Base-by-base conservation (phyloP, 2,888 invertebrate genomes). In the Netelia virgata region DNA sequence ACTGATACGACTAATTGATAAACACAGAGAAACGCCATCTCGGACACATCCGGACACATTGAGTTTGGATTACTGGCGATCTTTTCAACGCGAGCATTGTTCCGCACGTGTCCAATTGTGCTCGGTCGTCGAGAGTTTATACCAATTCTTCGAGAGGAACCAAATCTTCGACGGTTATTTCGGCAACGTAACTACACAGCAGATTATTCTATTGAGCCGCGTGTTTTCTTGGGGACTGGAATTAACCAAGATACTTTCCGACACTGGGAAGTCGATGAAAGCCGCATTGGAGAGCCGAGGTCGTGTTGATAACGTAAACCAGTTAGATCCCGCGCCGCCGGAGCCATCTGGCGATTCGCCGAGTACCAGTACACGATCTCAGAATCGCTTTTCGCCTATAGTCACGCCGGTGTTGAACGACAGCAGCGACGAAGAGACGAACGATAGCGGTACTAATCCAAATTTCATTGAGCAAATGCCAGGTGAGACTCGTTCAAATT, bases 231-330 rank as follows among this genome's bases (percentile, higher is more conserved):
- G 95, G 88, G 94, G 94, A 1, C 88, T 94, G 64, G 92, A 94
- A 72, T 88, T 95, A 41, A 94, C 94, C 11, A 94, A 95, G 87
- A 90, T 95, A 16, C 88, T 95, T 57, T 87, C 95, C 1, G 91
- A 94, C 11, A 77, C 66, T 10, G 83, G 77, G 83, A 53, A 23
- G 14, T 9, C 50, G 5, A 68, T 76, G 57, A 61, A 20, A 16
- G 11, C 11, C 16, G 61, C 68, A 6, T 68, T 63, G 11, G 47
- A 23, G n/a, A 55, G 11, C 14, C 18, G 61, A 69, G 9, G 1
- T 23, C 23, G 23, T 23, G 23, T 23, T 2, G 23, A 2, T 23
- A 23, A 23, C 23, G 23, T 23, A 2, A 23, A 23, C 2, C 1
- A 23, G 1, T 23, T 23, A 1, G 23, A 23, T 23, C 23, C 23